phyloP scores from a whole-genome alignment of 2,888 invertebrate species.

The Dasysyrphus tricinctus region DNA sequence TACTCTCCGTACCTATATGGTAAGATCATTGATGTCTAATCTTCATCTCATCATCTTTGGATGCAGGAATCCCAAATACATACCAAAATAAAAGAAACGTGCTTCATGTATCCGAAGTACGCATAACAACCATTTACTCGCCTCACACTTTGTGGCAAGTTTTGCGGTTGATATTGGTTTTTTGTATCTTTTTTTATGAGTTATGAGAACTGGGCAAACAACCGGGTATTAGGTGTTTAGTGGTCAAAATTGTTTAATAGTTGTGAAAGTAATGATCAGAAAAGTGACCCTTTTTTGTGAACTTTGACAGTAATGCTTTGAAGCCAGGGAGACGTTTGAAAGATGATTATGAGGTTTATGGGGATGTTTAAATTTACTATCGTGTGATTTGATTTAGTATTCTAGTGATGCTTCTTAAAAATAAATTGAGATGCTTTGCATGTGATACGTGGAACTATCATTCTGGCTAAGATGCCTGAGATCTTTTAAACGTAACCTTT shows the following conservation, averaged over 20 bases:
- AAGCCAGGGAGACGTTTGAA: neutral
- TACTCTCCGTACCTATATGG: conserved; percentile 19
- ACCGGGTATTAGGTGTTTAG: conserved; percentile 65
- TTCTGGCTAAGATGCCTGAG: too few species aligned
- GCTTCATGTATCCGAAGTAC: conserved; percentile 65
- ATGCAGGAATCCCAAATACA: neutral
- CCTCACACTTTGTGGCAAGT: conserved; percentile 29
- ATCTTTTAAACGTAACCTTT: too few species aligned
- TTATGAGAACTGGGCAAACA: conserved; percentile 48
- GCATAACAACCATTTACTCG: conserved; percentile 43
- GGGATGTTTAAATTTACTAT: neutral
- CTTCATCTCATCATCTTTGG: conserved; percentile 76
- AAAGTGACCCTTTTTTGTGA: conserved; percentile 33
- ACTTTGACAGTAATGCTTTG: conserved; percentile 4
- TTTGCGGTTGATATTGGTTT: conserved; percentile 59
- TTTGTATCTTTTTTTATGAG: conserved; percentile 38
- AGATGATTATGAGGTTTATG: conserved; percentile 21
- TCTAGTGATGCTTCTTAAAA: neutral
- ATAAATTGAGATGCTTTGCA: too few species aligned
- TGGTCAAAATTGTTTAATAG: conserved; percentile 53
- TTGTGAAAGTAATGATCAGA: conserved; percentile 64
- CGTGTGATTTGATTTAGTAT: neutral
- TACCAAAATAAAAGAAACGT: conserved; percentile 66
- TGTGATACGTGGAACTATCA: too few species aligned
- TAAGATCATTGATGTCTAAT: conserved; percentile 71